phyloP scores from a whole-genome alignment of 2,797 vertebrate genomes.

The Labeo calbasu region DNA sequence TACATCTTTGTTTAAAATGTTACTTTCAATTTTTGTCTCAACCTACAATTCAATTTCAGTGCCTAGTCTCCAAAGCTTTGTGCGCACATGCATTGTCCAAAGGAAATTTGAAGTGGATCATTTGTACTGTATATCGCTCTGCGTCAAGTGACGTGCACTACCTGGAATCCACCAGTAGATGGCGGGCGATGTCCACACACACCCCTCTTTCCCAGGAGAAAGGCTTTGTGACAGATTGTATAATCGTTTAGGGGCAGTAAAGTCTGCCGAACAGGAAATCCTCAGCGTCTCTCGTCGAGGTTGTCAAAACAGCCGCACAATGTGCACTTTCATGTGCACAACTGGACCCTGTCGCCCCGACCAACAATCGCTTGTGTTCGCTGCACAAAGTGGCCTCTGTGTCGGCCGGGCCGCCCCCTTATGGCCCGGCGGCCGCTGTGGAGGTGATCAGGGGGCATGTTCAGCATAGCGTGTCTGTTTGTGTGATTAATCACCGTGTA shows the following conservation, averaged over 20 bases:
- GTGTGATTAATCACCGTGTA: constrained; percentile 79
- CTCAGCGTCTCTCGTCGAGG: constrained; percentile 58
- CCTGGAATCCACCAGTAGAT: constrained; percentile 33
- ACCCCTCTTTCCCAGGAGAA: neutral
- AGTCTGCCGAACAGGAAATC: constrained; percentile 68
- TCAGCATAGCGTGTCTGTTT: constrained; percentile 66
- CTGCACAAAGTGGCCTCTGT: constrained; percentile 79
- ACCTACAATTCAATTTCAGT: neutral
- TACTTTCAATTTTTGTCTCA: neutral
- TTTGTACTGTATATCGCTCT: too few relatives aligned
- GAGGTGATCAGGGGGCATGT: constrained; percentile 66
- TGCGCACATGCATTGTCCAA: neutral
- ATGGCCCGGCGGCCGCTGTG: constrained; percentile 46
- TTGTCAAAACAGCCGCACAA: constrained; percentile 76
- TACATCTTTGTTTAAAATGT: neutral
- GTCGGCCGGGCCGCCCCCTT: constrained; percentile 49
- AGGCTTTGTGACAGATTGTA: constrained; percentile 47
- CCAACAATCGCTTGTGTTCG: constrained; percentile 76
- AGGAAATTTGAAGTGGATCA: neutral
- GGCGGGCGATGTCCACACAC: constrained; percentile 27
- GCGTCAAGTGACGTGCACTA: neutral
- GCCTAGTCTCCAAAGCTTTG: neutral
- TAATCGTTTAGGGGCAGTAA: constrained; percentile 52
- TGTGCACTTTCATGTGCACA: constrained; percentile 70
- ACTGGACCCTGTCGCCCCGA: constrained; percentile 62